Percentiles rank a stretch among this genome's conserved stretches.
Evolutionary conservation across 2,888 invertebrate genomes (phyloP).

Genomic region (Sepioteuthis lessoniana): DNA sequence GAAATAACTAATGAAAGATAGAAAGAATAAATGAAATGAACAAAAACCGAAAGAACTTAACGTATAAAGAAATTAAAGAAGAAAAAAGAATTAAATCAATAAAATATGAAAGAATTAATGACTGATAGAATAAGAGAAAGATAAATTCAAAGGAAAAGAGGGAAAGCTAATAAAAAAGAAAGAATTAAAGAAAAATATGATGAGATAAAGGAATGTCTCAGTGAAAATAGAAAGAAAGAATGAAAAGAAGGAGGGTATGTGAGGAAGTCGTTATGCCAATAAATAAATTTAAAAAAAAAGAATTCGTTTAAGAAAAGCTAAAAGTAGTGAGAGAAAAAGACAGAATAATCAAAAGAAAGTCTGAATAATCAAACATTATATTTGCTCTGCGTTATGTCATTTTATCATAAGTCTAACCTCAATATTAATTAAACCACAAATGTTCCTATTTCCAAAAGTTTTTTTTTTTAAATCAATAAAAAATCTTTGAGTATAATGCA

Average conservation of each 20-base stretch:
- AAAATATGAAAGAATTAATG: not conserved
- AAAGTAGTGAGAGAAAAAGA: no score
- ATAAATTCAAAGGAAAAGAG: not conserved
- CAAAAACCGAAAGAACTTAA: not conserved
- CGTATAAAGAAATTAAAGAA: not conserved
- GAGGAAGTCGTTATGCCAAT: not conserved
- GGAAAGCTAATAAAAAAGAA: not conserved
- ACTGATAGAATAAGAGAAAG: not conserved
- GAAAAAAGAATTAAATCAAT: not conserved
- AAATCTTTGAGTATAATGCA: no score
- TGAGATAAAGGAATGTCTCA: not conserved
- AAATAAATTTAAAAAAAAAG: not conserved
- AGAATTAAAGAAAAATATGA: not conserved
- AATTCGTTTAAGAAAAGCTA: no score
- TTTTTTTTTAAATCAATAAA: no score
- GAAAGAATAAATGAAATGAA: not conserved
- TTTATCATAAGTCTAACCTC: no score
- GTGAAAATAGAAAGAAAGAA: not conserved
- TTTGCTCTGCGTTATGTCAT: no score
- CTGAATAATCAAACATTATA: no score
- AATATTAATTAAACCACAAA: no score
- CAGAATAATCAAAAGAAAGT: no score
- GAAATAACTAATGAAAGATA: not conserved
- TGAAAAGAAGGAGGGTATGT: not conserved
- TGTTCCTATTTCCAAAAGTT: no score